Conservation (phyloP, 2,797 vertebrate species). For the Odontamblyopus rebecca region DNA sequence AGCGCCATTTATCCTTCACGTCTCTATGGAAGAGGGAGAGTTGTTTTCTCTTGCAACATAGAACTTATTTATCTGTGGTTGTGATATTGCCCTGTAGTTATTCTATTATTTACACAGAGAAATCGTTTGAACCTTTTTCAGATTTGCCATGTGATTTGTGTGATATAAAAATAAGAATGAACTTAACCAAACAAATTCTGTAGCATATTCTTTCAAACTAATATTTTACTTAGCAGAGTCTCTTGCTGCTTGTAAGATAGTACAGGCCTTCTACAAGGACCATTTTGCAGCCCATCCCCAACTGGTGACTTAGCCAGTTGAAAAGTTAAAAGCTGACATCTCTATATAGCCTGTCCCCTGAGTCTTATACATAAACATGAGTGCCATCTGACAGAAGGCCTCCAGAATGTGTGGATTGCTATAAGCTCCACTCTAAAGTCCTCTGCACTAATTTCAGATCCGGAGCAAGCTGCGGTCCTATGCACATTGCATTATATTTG, state of each 20-base stretch:
- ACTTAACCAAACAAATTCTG: too few species aligned
- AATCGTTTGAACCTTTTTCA: too few species aligned
- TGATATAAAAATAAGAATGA: too few species aligned
- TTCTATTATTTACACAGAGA: too few species aligned
- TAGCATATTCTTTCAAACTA: too few species aligned
- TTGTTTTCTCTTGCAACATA: too few species aligned
- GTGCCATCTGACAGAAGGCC: conserved; percentile 6
- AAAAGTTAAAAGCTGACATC: conserved; percentile 4
- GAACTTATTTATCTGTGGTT: too few species aligned
- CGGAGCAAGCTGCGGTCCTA: background rate
- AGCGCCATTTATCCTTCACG: conserved; percentile 5
- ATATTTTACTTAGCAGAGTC: too few species aligned
- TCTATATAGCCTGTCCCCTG: background rate
- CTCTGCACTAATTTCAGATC: conserved; percentile 8
- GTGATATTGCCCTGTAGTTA: too few species aligned
- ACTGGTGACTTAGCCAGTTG: conserved; percentile 3
- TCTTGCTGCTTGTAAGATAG: background rate
- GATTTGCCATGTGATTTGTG: too few species aligned
- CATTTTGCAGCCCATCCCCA: background rate
- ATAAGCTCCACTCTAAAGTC: conserved; percentile 17
- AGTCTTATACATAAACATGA: background rate
- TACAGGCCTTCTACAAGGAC: background rate
- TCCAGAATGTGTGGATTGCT: conserved; percentile 41
- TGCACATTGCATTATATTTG: conserved; percentile 47
- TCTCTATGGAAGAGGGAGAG: background rate